phyloP scores from a whole-genome alignment of 2,797 vertebrate species.

The Sebastes steindachneri region DNA sequence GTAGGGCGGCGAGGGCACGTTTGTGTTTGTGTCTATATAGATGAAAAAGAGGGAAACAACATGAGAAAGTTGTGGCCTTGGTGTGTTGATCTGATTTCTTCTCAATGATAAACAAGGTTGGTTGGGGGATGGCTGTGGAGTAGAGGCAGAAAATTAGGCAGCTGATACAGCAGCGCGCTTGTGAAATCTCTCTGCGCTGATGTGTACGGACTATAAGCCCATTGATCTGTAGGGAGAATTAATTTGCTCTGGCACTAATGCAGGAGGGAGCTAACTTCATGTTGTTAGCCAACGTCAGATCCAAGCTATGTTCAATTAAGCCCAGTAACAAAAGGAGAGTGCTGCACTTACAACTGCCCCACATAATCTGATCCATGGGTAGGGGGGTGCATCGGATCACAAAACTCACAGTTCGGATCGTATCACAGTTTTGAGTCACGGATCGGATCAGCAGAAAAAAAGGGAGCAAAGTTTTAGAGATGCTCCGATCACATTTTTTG shows the following conservation, averaged over 20 bases:
- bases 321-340: slow-evolving; percentile 47
- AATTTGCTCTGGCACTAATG: slow-evolving; percentile 70
- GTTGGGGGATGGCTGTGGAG: background rate
- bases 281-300: slow-evolving; percentile 63
- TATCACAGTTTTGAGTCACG: too few species aligned
- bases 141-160: slow-evolving; percentile 46
- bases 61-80: slow-evolving; percentile 23
- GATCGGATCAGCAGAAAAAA: too few species aligned
- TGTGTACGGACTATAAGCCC: slow-evolving; percentile 65
- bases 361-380: slow-evolving; percentile 25
- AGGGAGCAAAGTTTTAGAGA: too few species aligned
- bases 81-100: slow-evolving; percentile 52
- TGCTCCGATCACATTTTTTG: background rate
- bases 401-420: too few species aligned
- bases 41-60: slow-evolving; percentile 31
- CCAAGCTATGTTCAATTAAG: slow-evolving; percentile 68
- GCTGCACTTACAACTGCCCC: slow-evolving; percentile 31
- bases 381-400: background rate
- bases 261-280: slow-evolving; percentile 60
- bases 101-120: slow-evolving; percentile 47
- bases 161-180: slow-evolving; percentile 49
- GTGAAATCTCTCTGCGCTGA: slow-evolving; percentile 55
- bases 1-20: slow-evolving; percentile 40
- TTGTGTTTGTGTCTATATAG: slow-evolving; percentile 51
- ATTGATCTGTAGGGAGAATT: slow-evolving; percentile 72